A percentile compares a stretch with the other conserved stretches of the same genome.
Conservation (phyloP, 2,113 vertebrate genomes). For the Grammomys surdaster region DNA sequence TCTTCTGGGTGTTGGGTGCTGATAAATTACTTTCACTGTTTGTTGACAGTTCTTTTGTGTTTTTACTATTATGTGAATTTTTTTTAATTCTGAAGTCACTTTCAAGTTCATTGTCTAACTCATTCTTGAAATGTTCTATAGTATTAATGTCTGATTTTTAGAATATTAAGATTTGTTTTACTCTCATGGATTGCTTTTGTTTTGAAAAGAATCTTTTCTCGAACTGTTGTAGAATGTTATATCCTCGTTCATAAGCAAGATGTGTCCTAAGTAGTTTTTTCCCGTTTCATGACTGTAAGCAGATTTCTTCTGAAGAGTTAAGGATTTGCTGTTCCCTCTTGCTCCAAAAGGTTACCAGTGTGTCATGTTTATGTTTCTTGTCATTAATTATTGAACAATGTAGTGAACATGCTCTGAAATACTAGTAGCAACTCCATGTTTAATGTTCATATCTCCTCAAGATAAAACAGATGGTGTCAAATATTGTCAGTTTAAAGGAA, state of each 20-base stretch:
- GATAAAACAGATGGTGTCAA: background rate
- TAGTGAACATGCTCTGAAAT: slow-evolving; percentile 15
- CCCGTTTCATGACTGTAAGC: background rate
- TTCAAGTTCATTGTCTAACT: background rate
- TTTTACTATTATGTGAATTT: slow-evolving; percentile 47
- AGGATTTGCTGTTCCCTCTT: background rate
- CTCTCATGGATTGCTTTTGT: background rate
- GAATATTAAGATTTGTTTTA: background rate
- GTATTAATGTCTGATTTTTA: background rate
- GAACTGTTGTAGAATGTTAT: slow-evolving; percentile 5
- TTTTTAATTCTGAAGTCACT: background rate
- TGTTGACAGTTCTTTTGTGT: background rate
- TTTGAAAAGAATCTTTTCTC: background rate
- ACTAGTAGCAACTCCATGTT: background rate
- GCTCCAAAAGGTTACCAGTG: background rate
- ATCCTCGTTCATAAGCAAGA: background rate
- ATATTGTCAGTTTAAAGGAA: background rate
- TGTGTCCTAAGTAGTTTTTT: slow-evolving; percentile 37
- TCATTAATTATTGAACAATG: slow-evolving; percentile 21
- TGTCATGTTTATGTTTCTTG: slow-evolving; percentile 8
- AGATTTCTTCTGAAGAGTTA: slow-evolving; percentile 31
- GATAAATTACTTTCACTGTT: background rate
- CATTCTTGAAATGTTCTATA: background rate
- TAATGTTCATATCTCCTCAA: background rate
- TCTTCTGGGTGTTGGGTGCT: background rate